Base-by-base conservation (phyloP, 2,113 vertebrate genomes). In the Corythaixoides concolor region DNA sequence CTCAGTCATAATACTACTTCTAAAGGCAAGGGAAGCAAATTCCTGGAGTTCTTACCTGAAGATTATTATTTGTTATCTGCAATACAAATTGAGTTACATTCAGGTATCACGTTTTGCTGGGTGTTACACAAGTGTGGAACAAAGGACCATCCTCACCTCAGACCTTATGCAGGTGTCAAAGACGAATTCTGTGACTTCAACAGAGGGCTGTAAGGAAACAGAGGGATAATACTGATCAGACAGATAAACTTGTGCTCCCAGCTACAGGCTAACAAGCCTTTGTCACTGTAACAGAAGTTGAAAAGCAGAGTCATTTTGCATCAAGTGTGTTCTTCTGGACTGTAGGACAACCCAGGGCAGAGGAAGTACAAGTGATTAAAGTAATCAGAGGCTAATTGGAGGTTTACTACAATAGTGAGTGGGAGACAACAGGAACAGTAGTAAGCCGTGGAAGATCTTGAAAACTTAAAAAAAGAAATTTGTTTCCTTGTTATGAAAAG, bases 221-320 rank as follows among this genome's bases (percentile, higher is more conserved):
- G 80, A 86, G 63, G 93, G 79, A 27, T 86, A 75, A 83, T 86
- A n/a, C 55, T 89, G 91, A 95, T 93, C 39, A 90, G 78, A 11
- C 43, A 69, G 88, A 88, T 88, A 88, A 92, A 74, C 83, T 76
- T 75, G 26, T 89, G 82, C 75, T 88, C 37, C 47, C 56, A 52
- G 66, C 5, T 26, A 85, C 70, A 43, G 67, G 43, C 86, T 90
- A 64, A 78, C 66, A 30, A 79, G 78, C 62, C 62, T 83, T 80
- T 90, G 47, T 83, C 72, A 27, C 58, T 0, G 2, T 59, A 52
- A 76, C 14, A 19, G 72, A 72, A 83, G 70, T 80, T 89, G 72
- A 59, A 69, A 73, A 80, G 60, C 50, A 77, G 67, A 83, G 55
- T 94, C 27, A 21, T 92, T 92, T 70, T 89, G 62, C 69, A 82